Base-by-base conservation (phyloP, 2,797 vertebrate species). In the Cetoscarus ocellatus region DNA sequence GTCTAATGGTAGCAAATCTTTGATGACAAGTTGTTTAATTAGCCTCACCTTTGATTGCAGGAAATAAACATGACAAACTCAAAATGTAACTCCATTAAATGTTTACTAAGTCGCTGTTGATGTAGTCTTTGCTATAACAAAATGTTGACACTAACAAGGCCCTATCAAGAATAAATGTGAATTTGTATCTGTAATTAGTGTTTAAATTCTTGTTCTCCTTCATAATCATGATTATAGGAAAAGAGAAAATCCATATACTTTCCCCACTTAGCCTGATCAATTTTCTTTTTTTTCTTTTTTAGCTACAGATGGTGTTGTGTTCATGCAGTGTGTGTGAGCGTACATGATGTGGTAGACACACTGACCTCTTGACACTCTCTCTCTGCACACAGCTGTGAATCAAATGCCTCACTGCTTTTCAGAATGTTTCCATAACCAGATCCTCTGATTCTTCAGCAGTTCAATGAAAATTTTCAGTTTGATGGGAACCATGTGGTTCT, bases 301-400 rank as follows among this genome's bases (percentile, higher is more conserved):
- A 5, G 54, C 63, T 78, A 70, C 78, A 90, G 78, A 87, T 88
- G 83, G 73, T 74, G 62, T 49, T 76, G 57, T 72, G 55, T 57
- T 83, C 73, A 64, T 68, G 62, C 48, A 54, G 57, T 66, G 57
- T 74, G 65, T 69, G 78, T 75, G 68, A 66, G 53, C 61, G 55
- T 59, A 57, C 62, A 69, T 81, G 77, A 84, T 77, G 72, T 83
- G 83, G 54, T 77, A 52, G 70, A 84, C 44, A 78, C 75, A 55
- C 39, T 82, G 83, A 88, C 83, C 83, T 86, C 77, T 70, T 82
- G 70, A 86, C 77, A 80, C 62, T 55, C 36, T 56, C 60, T 70
- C 57, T 77, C 67, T 65, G 64, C 65, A 80, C 85, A 85, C 80
- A 87, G 85, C 85, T 86, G 80, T 68, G 82, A 79, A 80, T 80